phyloP scores from a whole-genome alignment of 2,113 vertebrate genomes.

The Telmatochromis sp. region DNA sequence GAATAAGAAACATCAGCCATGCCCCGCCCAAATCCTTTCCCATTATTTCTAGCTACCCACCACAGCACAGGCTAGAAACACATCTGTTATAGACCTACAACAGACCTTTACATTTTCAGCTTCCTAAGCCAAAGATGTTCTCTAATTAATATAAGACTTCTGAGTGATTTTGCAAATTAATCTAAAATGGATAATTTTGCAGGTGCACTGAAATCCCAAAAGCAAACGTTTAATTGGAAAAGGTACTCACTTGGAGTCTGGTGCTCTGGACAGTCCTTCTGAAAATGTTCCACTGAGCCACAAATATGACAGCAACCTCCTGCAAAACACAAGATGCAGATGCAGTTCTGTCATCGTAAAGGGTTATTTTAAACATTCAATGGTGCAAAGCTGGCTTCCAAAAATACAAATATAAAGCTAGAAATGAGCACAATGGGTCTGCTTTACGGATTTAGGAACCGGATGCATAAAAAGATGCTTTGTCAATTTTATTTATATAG shows the following conservation, averaged over 20 bases:
- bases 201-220: not conserved
- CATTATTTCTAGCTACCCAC: not conserved
- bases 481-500: not conserved
- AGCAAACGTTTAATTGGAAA: not conserved
- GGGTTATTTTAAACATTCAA: not conserved
- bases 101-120: not conserved
- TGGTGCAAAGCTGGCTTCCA: not conserved
- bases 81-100: not conserved
- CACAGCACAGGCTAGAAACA: not conserved
- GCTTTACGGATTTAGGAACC: not conserved
- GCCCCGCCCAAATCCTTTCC: not conserved
- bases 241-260: constrained; percentile 76
- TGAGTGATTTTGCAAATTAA: not conserved
- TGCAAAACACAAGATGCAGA: constrained; percentile 34
- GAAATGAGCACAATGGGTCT: not conserved
- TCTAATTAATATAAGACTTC: not conserved
- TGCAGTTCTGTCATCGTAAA: not conserved
- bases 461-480: not conserved
- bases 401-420: not conserved
- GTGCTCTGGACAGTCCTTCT: constrained; percentile 88
- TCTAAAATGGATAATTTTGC: not conserved
- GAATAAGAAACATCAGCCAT: not conserved
- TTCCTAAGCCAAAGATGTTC: not conserved
- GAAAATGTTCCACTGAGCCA: constrained; percentile 93
- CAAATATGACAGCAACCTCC: constrained; percentile 88